phyloP scores from a whole-genome alignment of 2,797 vertebrate species.

The Vipera latastei region DNA sequence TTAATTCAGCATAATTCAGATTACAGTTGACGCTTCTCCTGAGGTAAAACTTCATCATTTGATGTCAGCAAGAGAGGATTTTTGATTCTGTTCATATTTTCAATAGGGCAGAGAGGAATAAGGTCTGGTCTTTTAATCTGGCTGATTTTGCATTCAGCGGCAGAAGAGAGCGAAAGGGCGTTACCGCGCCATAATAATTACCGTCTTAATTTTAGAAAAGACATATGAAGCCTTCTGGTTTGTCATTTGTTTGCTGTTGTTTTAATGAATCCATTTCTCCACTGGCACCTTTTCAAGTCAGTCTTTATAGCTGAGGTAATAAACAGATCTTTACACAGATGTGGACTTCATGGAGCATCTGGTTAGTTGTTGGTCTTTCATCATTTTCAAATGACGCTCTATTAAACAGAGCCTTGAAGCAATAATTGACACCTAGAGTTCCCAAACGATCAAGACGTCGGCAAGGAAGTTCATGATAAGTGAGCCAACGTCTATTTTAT shows the following conservation, averaged over 20 bases:
- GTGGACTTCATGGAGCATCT: conserved; percentile 24
- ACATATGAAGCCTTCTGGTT: not conserved
- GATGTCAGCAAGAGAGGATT: not conserved
- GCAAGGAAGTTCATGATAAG: not conserved
- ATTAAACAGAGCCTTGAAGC: conserved; percentile 25
- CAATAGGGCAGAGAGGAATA: not conserved
- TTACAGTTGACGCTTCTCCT: not conserved
- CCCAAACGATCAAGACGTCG: not conserved
- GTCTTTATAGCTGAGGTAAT: conserved; percentile 19
- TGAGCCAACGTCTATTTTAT: conserved; percentile 2
- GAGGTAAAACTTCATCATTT: not conserved
- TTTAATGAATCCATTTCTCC: not conserved
- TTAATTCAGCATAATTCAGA: not conserved
- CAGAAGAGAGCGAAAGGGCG: not conserved
- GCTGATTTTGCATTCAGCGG: not conserved
- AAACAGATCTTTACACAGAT: conserved; percentile 29
- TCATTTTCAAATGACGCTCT: conserved; percentile 31
- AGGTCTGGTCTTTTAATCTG: not conserved
- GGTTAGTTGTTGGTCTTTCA: conserved; percentile 38
- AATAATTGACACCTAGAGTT: not conserved
- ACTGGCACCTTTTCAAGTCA: conserved; percentile 12
- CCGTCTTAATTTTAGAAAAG: conserved; percentile 12
- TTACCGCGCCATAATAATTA: not conserved
- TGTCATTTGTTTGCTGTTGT: not conserved
- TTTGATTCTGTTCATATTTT: not conserved